Evolutionary conservation across 1,140 invertebrate genomes (phyloP), one percentile per base, ranked within the genome.

Genomic region (Tribolium madens): DNA sequence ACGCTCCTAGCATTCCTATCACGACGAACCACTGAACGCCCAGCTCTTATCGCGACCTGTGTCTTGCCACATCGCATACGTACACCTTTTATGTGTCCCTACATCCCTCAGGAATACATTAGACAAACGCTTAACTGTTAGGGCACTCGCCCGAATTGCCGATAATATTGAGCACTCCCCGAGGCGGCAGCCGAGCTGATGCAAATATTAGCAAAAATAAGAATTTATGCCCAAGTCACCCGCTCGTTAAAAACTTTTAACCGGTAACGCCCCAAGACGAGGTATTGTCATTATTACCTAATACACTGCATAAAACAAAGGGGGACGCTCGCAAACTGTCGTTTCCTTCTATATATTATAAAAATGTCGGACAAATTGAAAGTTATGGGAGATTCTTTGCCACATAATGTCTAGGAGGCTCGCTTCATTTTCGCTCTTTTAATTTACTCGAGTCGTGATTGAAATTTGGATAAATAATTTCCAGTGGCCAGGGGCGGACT

Each of bases 1-100:
- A 79, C 80, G 78, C 81, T 74, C 33, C 83, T 85, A 81, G 83
- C 79, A 85, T 85, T 83, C 84, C 84, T 84, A 85, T 85, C 84
- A 85, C 84, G 84, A 76, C 78, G 47, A 77, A 73, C 78, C 80
- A 79, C 73, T 75, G 77, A 82, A 81, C 75, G 74, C 79, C 76
- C 78, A 73, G 75, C 82, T 78, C 79, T 83, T 84, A 84, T 84
- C 80, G 78, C 82, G 78, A 83, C 82, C 79, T 81, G 80, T 84
- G 81, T 84, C 82, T 81, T 76, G 75, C 77, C 79, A 75, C 79
- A 77, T 76, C 60, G 47, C 73, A 75, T 76, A 76, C 72, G 73
- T 72, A 73, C 73, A 36, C 77, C 73, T 75, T 80, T 76, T 82
- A 81, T 78, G 80, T 81, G 81, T 82, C 75, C 74, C 77, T 72